Base-by-base conservation (phyloP, 1,140 invertebrate genomes). In the Acromyrmex heyeri region DNA sequence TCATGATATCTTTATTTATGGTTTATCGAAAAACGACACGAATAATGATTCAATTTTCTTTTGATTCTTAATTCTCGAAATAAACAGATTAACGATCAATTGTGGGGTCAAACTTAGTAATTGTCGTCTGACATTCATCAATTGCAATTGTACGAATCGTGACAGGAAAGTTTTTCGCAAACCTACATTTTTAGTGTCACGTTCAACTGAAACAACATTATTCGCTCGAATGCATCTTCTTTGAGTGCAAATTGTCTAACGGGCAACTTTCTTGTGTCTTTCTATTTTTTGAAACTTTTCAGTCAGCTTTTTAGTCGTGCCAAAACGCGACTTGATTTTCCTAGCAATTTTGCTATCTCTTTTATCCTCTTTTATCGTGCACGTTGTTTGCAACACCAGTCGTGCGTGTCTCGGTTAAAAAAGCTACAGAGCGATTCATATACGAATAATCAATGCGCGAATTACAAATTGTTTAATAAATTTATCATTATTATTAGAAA, bases 111-210 rank as follows among this genome's bases (percentile, higher is more conserved):
- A 83, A 83, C 75, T 83, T 83, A 83, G 55, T 48, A 61, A 83
- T 55, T 83, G 79, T 61, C 38, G 65, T 38, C 55, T 48, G 69
- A 61, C n/a, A 30, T 83, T 34, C 50, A 75, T 83, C 79, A 57
- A 73, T 83, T 69, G 79, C 7, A 4, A 16, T 30, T 7, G 18
- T 34, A 34, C 38, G 38, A 62, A 50, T 83, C 79, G 79, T 83
- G 79, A 83, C 79, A 24, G 38, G 79, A 83, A 83, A 83, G 55
- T 83, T 83, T 83, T 73, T 83, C 79, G 24, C 24, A 14, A 83
- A 75, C 69, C 79, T 62, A 75, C 55, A 50, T 75, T 61, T 82
- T 65, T 27, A 21, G 24, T 12, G 69, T 83, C 79, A 83, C 79
- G 79, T 83, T 44, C 79, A 38, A 48, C 38, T 44, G 79, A 83